Evolutionary conservation across 2,888 invertebrate genomes (phyloP), one percentile per base, ranked within the genome.

Genomic region (Scaptomyza polygonia): DNA sequence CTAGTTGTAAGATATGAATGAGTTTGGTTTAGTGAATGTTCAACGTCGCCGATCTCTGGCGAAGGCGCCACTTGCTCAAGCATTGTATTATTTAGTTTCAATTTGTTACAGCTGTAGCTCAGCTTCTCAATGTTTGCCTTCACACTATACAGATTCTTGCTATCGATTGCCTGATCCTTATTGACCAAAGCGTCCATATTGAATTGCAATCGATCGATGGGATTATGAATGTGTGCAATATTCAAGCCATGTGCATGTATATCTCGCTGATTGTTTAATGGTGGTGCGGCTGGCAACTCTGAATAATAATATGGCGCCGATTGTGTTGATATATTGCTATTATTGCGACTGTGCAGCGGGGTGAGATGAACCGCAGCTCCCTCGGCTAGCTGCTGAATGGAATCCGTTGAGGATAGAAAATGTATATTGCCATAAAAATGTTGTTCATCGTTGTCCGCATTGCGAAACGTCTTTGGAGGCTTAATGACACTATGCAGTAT

Each of bases 221-320:
- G 95, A 94, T 90, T 90, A 51, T 90, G 90, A 27, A 90, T 90
- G 52, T 90, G 90, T 0, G 89, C 88, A 6, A 90, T 90, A 36
- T 90, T 89, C 21, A 86, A 67, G 0, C 89, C 89, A 32, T 86
- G 88, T 1, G 88, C 89, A 29, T 90, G 90, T 70, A 95, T 93
- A 42, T 95, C 94, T 51, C 96, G 92, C 90, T 96, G 96, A 90
- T 96, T 96, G 85, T 96, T 96, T 32, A 96, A 86, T 5, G 87
- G 76, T 3, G 81, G 75, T 93, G 94, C 51, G 94, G 92, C 77
- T 0, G 88, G 68, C 43, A 85, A 42, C 48, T 97, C 97, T 0
- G 97, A 96, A 89, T 97, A 97, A 88, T 97, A 97, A 88, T 97
- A 97, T 0, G 97, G 97, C 32, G 96, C 96, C 57, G 95, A 94